Conservation (phyloP, 2,797 vertebrate species). For the Falco peregrinus region DNA sequence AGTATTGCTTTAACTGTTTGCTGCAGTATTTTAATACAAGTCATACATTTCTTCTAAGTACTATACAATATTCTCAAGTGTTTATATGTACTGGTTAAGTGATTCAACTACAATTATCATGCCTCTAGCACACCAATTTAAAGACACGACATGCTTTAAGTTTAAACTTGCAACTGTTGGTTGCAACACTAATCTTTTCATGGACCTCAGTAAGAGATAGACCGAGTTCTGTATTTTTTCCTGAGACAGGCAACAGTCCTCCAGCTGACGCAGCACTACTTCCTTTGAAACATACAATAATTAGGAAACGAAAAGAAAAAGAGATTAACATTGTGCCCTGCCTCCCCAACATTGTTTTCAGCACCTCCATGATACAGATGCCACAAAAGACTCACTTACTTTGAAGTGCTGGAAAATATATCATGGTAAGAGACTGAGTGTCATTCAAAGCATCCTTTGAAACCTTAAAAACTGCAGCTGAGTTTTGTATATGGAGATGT, state of each 20-base stretch:
- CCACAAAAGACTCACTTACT: conserved; percentile 15
- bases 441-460: conserved; percentile 52
- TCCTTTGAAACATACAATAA: conserved; percentile 15
- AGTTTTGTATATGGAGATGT: neutral
- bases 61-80: conserved; percentile 14
- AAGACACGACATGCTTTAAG: neutral
- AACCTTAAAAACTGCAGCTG: conserved; percentile 6
- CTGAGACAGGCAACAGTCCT: neutral
- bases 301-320: neutral
- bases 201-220: neutral
- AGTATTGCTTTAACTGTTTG: neutral
- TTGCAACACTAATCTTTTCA: neutral
- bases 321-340: conserved; percentile 22
- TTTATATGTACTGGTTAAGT: conserved; percentile 26
- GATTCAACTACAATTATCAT: neutral
- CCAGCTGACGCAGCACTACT: neutral
- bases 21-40: conserved; percentile 31
- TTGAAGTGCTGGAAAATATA: conserved; percentile 34
- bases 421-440: neutral
- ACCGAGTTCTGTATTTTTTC: neutral
- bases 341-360: neutral
- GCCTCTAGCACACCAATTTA: neutral
- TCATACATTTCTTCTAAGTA: neutral
- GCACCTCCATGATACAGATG: neutral
- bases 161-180: neutral